Conservation (phyloP, 2,797 vertebrate species). For the Chaenodraco wilsoni region DNA sequence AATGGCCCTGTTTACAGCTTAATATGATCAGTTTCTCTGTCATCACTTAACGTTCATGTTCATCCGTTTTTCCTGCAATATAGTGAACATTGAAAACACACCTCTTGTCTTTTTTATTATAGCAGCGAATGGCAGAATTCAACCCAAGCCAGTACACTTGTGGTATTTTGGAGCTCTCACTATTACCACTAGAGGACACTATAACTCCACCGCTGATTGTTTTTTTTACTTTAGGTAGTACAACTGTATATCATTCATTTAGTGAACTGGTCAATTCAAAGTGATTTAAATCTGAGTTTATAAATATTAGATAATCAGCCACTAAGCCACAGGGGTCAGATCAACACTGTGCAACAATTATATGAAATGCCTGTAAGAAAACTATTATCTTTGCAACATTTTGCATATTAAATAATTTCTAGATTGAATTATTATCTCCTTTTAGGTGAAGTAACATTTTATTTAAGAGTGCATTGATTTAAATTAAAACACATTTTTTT, state of each 20-base stretch:
- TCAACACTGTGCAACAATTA: neutral
- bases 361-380: neutral
- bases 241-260: neutral
- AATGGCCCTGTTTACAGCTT: neutral
- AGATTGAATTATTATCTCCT: no score
- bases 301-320: neutral
- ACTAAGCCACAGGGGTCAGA: neutral
- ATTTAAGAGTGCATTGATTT: neutral
- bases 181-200: constrained; percentile 54
- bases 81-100: no score
- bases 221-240: neutral
- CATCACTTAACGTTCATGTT: neutral
- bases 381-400: neutral
- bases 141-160: neutral
- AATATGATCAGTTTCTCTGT: neutral
- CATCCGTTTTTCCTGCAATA: neutral
- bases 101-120: neutral
- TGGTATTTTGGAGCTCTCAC: neutral
- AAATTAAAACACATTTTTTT: neutral
- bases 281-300: neutral
- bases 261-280: neutral
- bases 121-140: neutral
- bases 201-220: constrained; percentile 15
- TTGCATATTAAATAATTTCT: neutral
- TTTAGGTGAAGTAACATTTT: no score